Evolutionary conservation across 2,113 vertebrate genomes (phyloP).

Genomic region (Lathamus discolor): DNA sequence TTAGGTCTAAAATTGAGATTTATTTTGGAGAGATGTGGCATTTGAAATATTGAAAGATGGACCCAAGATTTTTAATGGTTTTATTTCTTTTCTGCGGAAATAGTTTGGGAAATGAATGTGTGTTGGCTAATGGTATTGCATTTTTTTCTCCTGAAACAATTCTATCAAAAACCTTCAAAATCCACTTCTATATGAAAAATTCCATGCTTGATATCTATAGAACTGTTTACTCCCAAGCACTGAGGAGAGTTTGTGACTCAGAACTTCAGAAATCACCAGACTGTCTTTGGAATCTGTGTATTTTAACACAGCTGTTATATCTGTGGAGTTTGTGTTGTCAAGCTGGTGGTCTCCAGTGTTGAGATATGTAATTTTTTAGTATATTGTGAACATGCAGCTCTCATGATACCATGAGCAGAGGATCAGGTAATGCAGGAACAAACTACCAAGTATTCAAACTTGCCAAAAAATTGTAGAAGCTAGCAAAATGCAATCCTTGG

Average conservation of each 20-base stretch:
- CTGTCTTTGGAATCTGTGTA: not conserved
- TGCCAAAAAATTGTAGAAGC: not conserved
- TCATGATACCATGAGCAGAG: accelerated
- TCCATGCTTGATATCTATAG: not conserved
- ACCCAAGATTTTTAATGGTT: not conserved
- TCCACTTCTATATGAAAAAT: not conserved
- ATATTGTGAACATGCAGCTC: not conserved
- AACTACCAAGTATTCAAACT: not conserved
- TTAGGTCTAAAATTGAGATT: not conserved
- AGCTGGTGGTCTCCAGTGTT: not conserved
- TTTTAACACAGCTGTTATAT: not conserved
- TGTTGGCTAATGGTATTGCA: not conserved
- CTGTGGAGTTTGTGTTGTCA: not conserved
- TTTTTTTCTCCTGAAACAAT: not conserved
- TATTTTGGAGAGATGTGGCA: not conserved
- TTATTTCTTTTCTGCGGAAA: not conserved
- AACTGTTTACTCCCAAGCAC: not conserved
- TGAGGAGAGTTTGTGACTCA: not conserved
- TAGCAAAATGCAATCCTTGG: not conserved
- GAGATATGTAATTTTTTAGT: not conserved
- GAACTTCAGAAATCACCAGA: not conserved
- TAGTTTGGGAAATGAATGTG: not conserved
- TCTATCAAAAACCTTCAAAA: not conserved
- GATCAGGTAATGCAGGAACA: not conserved
- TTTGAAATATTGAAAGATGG: not conserved